These are phyloP conservation scores for Phallusia fumigata DNA, from an alignment of 23 tunicate species.

Conservation along the genomic window DNA sequence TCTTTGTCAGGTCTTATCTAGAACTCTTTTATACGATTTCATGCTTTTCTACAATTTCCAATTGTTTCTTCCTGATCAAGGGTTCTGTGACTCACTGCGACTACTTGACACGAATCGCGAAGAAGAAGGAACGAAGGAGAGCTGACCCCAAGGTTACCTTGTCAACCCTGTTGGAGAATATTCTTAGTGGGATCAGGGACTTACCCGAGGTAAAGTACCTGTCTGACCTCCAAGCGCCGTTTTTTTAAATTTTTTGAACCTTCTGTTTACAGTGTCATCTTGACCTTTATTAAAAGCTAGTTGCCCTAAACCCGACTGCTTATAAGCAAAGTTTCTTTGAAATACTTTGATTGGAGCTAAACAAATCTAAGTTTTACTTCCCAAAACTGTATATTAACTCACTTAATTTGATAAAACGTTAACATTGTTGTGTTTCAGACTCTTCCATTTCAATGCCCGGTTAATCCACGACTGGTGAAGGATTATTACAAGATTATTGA, in stretches of 20 bases:
- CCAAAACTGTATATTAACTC: too few species aligned
- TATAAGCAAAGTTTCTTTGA: too few species aligned
- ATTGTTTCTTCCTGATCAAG: not conserved
- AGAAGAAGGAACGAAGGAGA: conserved; percentile 89
- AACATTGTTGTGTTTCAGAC: conserved; percentile 35
- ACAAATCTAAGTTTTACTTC: not conserved
- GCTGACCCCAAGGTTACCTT: conserved; percentile 94
- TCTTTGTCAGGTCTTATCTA: not conserved
- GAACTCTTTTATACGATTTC: not conserved
- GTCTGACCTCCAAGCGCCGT: too few species aligned
- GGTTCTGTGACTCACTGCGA: conserved; percentile 74
- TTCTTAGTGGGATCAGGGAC: conserved; percentile 69
- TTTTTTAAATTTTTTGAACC: too few species aligned
- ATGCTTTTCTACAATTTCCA: not conserved
- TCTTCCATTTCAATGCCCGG: conserved; percentile 79
- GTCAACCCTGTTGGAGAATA: conserved; percentile 69
- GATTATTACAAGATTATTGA: conserved; percentile 93
- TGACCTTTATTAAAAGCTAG: too few species aligned
- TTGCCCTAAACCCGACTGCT: too few species aligned
- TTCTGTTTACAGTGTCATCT: too few species aligned
- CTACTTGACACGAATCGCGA: conserved; percentile 84
- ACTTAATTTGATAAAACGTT: not conserved
- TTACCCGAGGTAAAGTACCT: conserved; percentile 67
- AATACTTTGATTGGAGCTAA: not conserved
- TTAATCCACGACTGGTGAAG: conserved; percentile 70